Evolutionary conservation across 2,797 vertebrate genomes (phyloP).

Genomic region (Rhinella marina): DNA sequence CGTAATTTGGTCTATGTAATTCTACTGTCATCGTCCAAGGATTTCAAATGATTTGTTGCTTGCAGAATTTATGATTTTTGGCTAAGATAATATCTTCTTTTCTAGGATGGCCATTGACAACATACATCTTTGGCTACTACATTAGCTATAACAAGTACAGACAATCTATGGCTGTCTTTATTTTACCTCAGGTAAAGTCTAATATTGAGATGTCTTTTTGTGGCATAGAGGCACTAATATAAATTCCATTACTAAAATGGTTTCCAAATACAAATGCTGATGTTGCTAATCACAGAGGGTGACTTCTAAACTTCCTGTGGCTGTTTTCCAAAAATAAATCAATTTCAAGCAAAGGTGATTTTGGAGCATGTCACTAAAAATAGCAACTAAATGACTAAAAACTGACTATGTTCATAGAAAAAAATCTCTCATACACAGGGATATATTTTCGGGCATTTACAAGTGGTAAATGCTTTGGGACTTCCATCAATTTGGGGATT

Average conservation of each 20-base stretch:
- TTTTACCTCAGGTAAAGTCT: neutral
- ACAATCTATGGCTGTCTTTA: neutral
- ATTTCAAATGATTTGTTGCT: neutral
- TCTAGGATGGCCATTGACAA: neutral
- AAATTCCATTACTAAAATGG: constrained; percentile 14
- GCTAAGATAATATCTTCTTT: neutral
- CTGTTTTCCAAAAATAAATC: neutral
- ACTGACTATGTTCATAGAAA: neutral
- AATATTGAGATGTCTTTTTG: neutral
- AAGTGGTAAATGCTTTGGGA: neutral
- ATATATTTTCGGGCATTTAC: neutral
- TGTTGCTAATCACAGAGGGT: neutral
- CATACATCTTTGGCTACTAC: neutral
- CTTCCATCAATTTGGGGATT: neutral
- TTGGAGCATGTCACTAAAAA: neutral
- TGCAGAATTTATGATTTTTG: neutral
- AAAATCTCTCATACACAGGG: neutral
- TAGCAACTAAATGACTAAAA: neutral
- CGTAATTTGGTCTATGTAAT: constrained; percentile 2
- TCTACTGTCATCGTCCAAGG: neutral
- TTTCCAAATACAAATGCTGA: constrained; percentile 8
- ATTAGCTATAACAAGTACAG: neutral
- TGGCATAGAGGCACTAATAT: neutral
- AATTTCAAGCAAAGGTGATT: neutral
- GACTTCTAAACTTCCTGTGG: neutral